Percentiles rank a stretch among this genome's conserved stretches.
Evolutionary conservation across 2,113 vertebrate species (phyloP).

Genomic region (Sinocyclocheilus grahami): DNA sequence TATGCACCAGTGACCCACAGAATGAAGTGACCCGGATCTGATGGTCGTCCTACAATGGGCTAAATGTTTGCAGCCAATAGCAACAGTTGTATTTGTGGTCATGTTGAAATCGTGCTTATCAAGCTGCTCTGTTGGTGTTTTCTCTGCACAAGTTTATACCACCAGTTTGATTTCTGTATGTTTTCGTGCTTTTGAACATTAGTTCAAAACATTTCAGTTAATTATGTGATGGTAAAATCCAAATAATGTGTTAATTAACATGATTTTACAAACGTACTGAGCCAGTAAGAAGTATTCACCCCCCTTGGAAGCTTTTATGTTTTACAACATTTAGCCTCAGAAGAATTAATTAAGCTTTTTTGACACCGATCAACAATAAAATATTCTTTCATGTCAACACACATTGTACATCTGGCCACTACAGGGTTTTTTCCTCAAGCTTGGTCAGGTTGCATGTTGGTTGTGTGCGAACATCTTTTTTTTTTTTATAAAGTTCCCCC

Average conservation of each 20-base stretch:
- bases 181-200: neutral
- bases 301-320: neutral
- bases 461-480: neutral
- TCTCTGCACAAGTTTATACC: neutral
- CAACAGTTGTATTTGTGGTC: constrained; percentile 31
- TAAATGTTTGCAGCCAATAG: constrained; percentile 48
- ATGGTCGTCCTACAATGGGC: constrained; percentile 23
- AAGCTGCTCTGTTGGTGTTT: neutral
- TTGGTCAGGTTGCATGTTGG: neutral
- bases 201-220: neutral
- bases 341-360: constrained; percentile 1
- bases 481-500: neutral
- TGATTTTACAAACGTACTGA: neutral
- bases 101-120: neutral
- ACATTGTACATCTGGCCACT: neutral
- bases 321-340: neutral
- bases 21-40: constrained; percentile 3
- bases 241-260: neutral
- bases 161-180: neutral
- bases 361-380: neutral
- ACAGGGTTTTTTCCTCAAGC: neutral
- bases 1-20: neutral
- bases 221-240: neutral
- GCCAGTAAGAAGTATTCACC: neutral
- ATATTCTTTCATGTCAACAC: constrained; percentile 10